Evolutionary conservation across 2,797 vertebrate species (phyloP), one percentile per base, ranked within the genome.

Genomic region (Cyclopterus lumpus): DNA sequence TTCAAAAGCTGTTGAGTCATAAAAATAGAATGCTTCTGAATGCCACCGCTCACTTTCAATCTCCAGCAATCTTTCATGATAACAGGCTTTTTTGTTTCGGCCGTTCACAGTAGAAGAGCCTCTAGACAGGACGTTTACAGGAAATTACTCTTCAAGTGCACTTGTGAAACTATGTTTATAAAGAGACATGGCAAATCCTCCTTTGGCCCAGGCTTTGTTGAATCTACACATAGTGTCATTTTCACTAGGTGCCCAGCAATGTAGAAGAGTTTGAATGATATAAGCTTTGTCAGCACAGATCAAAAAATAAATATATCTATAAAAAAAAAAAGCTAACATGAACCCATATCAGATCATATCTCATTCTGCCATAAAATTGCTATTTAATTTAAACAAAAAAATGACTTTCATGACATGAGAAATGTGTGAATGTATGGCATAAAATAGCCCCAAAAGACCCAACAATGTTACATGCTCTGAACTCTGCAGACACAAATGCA

Each of bases 21-120:
- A 91, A 89, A 92, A 93, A 93, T 91, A 93, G 92, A 89, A 86
- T 71, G 81, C 82, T 77, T 86, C 69, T 79, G 83, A 92, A 90
- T 88, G 87, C 85, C 83, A 81, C 81, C 12, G 77, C 88, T 85
- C 85, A 62, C 80, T 87, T 86, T 87, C 62, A 89, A 79, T 88
- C 82, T 82, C 59, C 59, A 83, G 75, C 86, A 86, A 91, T 91
- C 87, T 84, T 79, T 84, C 2, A 48, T 73, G 87, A 91, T 89
- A 92, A 83, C 49, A 1, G 73, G 71, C 77, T 78, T 85, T 89
- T 87, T 76, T 75, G 73, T 82, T 86, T 75, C 61, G 67, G 63
- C 70, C 62, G 62, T 77, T 80, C 10, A 36, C 62, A 48, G 74
- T 18, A 63, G 68, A 79, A 73, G 69, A 77, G 67, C 58, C 57